These are phyloP conservation scores for Trialeurodes vaporariorum DNA, from an alignment of 1,140 invertebrate species.

Conservation along the genomic window DNA sequence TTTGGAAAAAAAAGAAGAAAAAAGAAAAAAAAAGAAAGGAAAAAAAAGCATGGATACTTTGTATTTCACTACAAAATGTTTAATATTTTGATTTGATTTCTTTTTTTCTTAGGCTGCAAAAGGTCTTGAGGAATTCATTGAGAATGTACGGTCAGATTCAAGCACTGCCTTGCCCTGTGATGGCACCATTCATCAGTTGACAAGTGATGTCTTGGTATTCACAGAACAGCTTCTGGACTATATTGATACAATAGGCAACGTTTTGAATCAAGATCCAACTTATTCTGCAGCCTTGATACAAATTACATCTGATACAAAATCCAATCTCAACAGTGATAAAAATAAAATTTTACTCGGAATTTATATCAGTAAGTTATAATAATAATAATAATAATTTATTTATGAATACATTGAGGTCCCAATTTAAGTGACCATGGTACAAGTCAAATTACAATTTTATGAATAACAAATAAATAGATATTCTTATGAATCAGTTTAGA, in stretches of 20 bases:
- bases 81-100: slow-evolving; percentile 15
- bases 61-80: neutral
- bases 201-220: slow-evolving; percentile 83
- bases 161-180: slow-evolving; percentile 78
- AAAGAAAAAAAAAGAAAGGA: too few relatives aligned
- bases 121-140: slow-evolving; percentile 85
- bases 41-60: too few relatives aligned
- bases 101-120: slow-evolving; percentile 53
- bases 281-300: slow-evolving; percentile 39
- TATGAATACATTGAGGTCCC: too few relatives aligned
- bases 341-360: slow-evolving; percentile 47
- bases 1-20: too few relatives aligned
- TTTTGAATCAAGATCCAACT: slow-evolving; percentile 46
- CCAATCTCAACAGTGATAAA: slow-evolving; percentile 17
- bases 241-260: slow-evolving; percentile 56
- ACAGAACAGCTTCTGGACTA: slow-evolving; percentile 72
- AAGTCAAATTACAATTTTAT: too few relatives aligned
- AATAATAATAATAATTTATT: too few relatives aligned
- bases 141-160: slow-evolving; percentile 73
- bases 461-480: too few relatives aligned
- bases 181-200: slow-evolving; percentile 92
- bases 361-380: slow-evolving; percentile 64
- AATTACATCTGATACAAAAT: slow-evolving; percentile 36
- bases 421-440: too few relatives aligned
- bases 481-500: too few relatives aligned